Evolutionary conservation across 2,113 vertebrate species (phyloP).

Genomic region (Laticauda laticaudata): DNA sequence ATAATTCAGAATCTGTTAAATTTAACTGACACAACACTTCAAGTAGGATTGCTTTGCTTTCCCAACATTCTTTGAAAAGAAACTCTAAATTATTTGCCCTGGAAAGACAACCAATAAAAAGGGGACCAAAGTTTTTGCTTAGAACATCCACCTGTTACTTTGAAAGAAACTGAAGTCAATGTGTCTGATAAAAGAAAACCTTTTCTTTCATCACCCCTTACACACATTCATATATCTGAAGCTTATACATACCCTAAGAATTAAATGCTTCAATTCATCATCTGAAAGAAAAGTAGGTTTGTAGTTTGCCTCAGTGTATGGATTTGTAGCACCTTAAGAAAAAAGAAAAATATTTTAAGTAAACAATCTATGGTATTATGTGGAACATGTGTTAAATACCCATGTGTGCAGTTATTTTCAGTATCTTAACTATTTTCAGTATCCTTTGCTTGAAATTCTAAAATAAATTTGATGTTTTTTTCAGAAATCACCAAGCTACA

Average conservation of each 20-base stretch:
- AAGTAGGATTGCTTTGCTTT: not conserved
- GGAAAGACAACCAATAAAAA: not conserved
- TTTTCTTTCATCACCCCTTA: not conserved
- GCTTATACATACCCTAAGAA: slow-evolving; percentile 82
- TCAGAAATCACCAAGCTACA: not conserved
- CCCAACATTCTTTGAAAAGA: not conserved
- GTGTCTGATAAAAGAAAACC: not conserved
- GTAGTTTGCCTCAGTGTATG: slow-evolving; percentile 98
- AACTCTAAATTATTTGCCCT: not conserved
- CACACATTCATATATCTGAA: not conserved
- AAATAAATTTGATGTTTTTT: not conserved
- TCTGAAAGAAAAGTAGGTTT: slow-evolving; percentile 98
- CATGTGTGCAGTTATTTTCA: not conserved
- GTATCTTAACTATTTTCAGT: not conserved
- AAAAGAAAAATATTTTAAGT: slow-evolving; percentile 28
- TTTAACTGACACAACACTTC: not conserved
- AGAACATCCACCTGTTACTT: not conserved
- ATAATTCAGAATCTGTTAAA: not conserved
- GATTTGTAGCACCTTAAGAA: slow-evolving; percentile 88
- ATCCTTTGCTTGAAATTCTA: not conserved
- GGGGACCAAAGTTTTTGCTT: no score
- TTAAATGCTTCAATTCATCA: slow-evolving; percentile 96
- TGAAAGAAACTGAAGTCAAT: not conserved
- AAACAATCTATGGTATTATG: not conserved
- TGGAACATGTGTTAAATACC: not conserved